phyloP scores from a whole-genome alignment of 2,113 vertebrate genomes.

The Cynocephalus volans region DNA sequence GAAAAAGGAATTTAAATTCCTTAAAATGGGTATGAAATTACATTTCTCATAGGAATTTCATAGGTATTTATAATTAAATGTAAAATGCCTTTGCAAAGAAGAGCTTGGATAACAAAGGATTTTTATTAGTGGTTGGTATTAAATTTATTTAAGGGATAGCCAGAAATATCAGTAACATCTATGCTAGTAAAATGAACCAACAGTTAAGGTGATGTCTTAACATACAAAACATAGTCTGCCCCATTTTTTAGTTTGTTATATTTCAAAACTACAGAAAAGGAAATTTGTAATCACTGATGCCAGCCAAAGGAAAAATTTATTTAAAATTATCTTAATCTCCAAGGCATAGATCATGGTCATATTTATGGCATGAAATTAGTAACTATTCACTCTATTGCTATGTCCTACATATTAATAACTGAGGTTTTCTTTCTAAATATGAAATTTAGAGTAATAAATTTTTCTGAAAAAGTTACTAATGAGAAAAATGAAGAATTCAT shows the following conservation, averaged over 20 bases:
- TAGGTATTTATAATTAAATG: slow-evolving; percentile 25
- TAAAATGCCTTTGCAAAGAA: slow-evolving; percentile 20
- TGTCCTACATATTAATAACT: neutral
- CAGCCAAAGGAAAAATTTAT: neutral
- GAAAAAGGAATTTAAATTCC: slow-evolving; percentile 8
- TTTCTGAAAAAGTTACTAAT: slow-evolving; percentile 28
- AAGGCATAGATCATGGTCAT: neutral
- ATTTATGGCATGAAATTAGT: neutral
- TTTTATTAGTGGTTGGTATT: slow-evolving; percentile 24
- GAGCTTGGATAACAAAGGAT: neutral
- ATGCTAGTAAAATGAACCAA: neutral
- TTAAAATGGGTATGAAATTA: slow-evolving; percentile 42
- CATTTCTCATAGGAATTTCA: neutral
- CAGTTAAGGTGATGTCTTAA: neutral
- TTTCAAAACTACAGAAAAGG: neutral
- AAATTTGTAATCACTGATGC: neutral
- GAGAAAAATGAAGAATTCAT: slow-evolving; percentile 63
- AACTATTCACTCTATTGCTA: neutral
- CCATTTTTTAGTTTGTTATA: neutral
- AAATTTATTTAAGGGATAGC: neutral
- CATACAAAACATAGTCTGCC: neutral
- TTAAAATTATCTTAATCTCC: slow-evolving; percentile 14
- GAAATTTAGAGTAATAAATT: neutral
- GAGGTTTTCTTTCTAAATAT: neutral
- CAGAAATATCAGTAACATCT: neutral